phyloP scores from a whole-genome alignment of 2,888 invertebrate species.

The Tenthredo scrophulariae region DNA sequence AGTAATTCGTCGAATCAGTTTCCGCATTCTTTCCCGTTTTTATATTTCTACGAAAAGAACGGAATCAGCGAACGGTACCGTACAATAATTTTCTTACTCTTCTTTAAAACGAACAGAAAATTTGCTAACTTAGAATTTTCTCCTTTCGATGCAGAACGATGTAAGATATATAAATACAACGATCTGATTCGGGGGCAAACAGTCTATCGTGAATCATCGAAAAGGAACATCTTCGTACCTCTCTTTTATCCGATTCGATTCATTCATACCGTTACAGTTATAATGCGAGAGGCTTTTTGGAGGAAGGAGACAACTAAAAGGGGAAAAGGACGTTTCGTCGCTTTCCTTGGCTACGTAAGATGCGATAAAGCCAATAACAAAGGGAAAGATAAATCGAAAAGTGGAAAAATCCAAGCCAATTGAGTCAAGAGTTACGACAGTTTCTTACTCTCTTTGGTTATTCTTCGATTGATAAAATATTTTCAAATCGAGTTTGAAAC shows the following conservation, averaged over 20 bases:
- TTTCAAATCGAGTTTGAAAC: conserved; percentile 29
- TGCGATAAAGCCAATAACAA: neutral
- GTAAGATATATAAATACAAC: neutral
- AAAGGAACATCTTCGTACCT: neutral
- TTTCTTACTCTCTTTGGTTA: neutral
- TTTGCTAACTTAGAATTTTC: neutral
- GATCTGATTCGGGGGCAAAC: neutral
- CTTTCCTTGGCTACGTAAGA: neutral
- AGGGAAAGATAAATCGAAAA: neutral
- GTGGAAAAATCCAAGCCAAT: neutral
- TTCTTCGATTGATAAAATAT: conserved; percentile 4
- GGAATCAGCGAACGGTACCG: neutral
- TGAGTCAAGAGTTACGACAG: conserved; percentile 2
- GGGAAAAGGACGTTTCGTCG: neutral
- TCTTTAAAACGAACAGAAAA: neutral
- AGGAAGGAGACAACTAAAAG: neutral
- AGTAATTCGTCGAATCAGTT: conserved; percentile 6
- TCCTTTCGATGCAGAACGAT: neutral
- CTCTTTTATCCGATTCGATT: neutral
- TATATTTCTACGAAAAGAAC: neutral
- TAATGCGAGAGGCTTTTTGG: neutral
- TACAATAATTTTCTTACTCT: neutral
- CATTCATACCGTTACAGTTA: neutral
- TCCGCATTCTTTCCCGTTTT: neutral
- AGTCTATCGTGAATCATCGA: neutral